Evolutionary conservation across 2,888 invertebrate species (phyloP), one percentile per base, ranked within the genome.

Genomic region (Lypha dubia): DNA sequence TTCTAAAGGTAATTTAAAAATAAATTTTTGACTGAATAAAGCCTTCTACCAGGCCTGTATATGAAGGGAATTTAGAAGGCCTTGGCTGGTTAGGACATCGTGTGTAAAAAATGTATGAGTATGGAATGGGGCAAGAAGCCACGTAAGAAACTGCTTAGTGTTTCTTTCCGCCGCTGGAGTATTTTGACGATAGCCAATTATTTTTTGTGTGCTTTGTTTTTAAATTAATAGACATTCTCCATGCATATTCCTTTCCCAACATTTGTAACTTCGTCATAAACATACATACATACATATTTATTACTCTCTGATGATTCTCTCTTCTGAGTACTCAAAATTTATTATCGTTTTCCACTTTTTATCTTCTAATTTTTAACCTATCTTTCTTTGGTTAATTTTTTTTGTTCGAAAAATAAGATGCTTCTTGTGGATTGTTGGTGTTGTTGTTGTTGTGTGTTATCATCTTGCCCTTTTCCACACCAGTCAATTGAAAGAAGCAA

Each of bases 381-480:
- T 24, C 8, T 38, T 17, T 28, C 41, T 13, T 28, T 51, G 17
- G 24, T 44, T 35, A 3, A 1, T 35, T 35, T 9, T 53, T 38
- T 60, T 28, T 28, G 28, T 58, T 56, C 53, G n/a, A 58, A 75
- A 58, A 41, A 22, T 49, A 41, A 71, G 76, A 76, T 67, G 67
- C 17, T 63, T 70, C 62, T 71, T 44, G 35, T 35, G 46, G 44
- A 28, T 58, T n/a, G n/a, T n/a, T n/a, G n/a, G n/a, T n/a, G n/a
- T 67, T 76, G 38, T 51, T 46, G 38, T 49, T 63, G 58, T 51
- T 65, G 51, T 41, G 5, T 44, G 44, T 9, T 8, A n/a, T 44
- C n/a, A 35, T 17, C 11, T 60, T 15, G 17, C 49, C 38, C 17
- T 68, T 38, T 20, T 22, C 20, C 28, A 4, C 17, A 15, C 20